Evolutionary conservation across 2,797 vertebrate species (phyloP), one percentile per base, ranked within the genome.

Genomic region (Scomberomorus guttatus): DNA sequence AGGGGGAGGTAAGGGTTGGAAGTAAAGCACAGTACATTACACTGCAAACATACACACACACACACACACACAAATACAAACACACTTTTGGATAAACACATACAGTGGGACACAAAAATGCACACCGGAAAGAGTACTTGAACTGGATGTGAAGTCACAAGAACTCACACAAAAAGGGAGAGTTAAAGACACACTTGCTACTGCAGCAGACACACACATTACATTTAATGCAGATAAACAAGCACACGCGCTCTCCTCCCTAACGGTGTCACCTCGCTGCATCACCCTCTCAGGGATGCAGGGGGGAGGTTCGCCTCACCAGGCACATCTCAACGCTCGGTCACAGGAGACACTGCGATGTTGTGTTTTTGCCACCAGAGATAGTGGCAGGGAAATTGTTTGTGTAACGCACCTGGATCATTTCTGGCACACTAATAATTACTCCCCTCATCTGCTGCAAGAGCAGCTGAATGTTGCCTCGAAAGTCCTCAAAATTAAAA

Each of bases 281-380:
- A 90, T 88, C 90, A 89, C 87, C 91, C 91, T 93, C 92, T 90
- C 79, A 91, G 93, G 94, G 93, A 95, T 91, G 87, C 87, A 92
- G 82, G 92, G 88, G 88, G 92, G 89, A 90, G 93, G 92, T 93
- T 91, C 91, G 88, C 92, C 91, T 92, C 89, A 83, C 83, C 89
- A 93, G 90, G 85, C 86, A 80, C 75, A 88, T 86, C 89, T 88
- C 89, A 84, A 78, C 83, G 55, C 74, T 85, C 76, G 61, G 90
- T 84, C 90, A 85, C 90, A 82, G 85, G 89, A 91, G 91, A 92
- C 82, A 63, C 83, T 77, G 75, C 55, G 27, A 83, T 83, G 84
- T 80, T 92, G 85, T 90, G 87, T 91, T 93, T 83, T 90, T 90
- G 90, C 89, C 92, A 91, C 89, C 82, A 82, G 92, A 92, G 91